Evolutionary conservation across 2,113 vertebrate species (phyloP), one percentile per base, ranked within the genome.

Genomic region (Opisthocomus hoazin): DNA sequence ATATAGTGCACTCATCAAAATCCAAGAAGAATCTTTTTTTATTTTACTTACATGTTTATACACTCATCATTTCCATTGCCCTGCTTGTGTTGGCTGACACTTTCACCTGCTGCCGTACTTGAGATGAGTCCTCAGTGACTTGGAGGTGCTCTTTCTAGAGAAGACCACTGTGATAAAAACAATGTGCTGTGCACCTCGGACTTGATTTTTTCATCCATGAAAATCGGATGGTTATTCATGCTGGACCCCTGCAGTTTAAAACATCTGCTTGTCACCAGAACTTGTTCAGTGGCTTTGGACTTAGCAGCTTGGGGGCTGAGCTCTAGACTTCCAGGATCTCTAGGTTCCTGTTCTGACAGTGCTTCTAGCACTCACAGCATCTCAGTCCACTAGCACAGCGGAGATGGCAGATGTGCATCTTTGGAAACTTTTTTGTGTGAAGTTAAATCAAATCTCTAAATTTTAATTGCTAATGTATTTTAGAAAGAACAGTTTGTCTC

Each of bases 381-480:
- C 84, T 87, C 50, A 45, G 83, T 87, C 76, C 77, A 89, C 20
- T 45, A 68, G 56, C 39, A 50, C 63, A 89, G 95, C 1, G 10
- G 80, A 93, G 74, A 57, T 65, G 71, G 74, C 92, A 93, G 95
- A 96, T 95, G 92, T 92, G 83, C 74, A 85, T 34, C 77, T 91
- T 45, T 32, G 66, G 69, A 89, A 65, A 57, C 81, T 65, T 88
- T 58, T 84, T 63, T 89, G 48, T 71, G 21, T 84, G 69, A 89
- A 84, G 53, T 88, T 74, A 51, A 68, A 87, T 78, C 43, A 76
- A 69, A 77, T 89, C 54, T 84, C 73, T 93, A 74, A 24, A 94
- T 97, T 94, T 96, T 80, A 92, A 93, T 95, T 94, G 94, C 81
- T 93, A 87, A 92, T 96, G 89, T 87, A 21, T 94, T 82, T 92